Conservation (phyloP, 2,797 vertebrate genomes). For the Simalia tracyae region DNA sequence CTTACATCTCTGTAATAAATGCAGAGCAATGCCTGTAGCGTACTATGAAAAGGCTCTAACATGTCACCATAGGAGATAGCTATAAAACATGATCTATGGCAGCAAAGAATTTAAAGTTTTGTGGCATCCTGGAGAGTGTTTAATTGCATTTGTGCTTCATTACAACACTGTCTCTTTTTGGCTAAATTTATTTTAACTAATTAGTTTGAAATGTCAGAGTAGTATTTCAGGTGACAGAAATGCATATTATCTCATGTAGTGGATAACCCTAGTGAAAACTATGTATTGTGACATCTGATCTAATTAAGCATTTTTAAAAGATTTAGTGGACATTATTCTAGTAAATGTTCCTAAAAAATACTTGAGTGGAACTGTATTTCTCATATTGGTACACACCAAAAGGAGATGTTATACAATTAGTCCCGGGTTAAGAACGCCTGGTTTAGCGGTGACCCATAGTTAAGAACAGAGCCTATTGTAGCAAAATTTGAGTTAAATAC, state of each 20-base stretch:
- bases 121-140: conserved; percentile 52
- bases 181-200: conserved; percentile 71
- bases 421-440: too few relatives aligned
- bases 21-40: conserved; percentile 41
- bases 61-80: conserved; percentile 45
- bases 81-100: conserved; percentile 39
- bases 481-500: too few relatives aligned
- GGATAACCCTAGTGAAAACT: conserved; percentile 62
- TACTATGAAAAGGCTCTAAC: conserved; percentile 20
- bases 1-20: conserved; percentile 39
- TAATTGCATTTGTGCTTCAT: conserved; percentile 59
- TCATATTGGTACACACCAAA: neutral
- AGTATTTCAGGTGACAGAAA: conserved; percentile 65
- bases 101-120: conserved; percentile 49
- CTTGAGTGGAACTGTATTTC: conserved; percentile 22
- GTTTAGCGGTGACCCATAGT: too few relatives aligned
- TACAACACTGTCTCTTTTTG: conserved; percentile 58
- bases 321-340: conserved; percentile 28
- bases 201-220: conserved; percentile 72
- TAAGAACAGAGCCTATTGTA: too few relatives aligned
- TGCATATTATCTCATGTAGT: conserved; percentile 52
- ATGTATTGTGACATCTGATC: conserved; percentile 57
- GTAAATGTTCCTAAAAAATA: conserved; percentile 39
- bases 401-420: neutral
- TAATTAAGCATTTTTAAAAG: conserved; percentile 47